These are phyloP conservation scores for Regulus satrapa DNA, from an alignment of 2,113 vertebrate genomes.

Conservation along the genomic window DNA sequence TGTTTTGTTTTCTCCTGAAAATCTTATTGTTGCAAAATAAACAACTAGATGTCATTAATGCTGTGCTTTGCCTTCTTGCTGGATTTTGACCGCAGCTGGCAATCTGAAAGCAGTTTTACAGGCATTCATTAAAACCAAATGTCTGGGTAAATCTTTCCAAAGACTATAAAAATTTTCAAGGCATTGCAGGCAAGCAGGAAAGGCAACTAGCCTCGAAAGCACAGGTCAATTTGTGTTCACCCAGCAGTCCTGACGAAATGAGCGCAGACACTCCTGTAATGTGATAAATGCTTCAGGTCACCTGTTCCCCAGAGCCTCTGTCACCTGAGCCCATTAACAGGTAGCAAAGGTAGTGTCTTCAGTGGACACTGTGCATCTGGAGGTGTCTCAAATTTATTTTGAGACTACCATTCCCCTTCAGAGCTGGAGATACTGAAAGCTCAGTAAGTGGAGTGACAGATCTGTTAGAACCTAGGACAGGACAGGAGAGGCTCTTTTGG, in stretches of 20 bases:
- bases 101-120: background rate
- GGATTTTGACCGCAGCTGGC: background rate
- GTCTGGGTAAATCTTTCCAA: background rate
- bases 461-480: background rate
- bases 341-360: background rate
- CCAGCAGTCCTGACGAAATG: background rate
- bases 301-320: background rate
- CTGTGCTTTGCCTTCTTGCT: background rate
- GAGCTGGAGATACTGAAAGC: background rate
- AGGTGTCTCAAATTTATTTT: background rate
- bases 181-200: background rate
- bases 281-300: background rate
- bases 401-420: background rate
- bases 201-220: background rate
- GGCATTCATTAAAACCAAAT: background rate
- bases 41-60: background rate
- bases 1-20: slow-evolving; percentile 39
- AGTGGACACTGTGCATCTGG: background rate
- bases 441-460: background rate
- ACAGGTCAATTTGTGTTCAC: background rate
- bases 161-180: background rate
- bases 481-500: background rate
- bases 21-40: slow-evolving; percentile 32
- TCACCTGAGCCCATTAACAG: background rate
- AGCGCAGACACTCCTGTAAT: fast-evolving